Evolutionary conservation across 2,113 vertebrate genomes (phyloP).

Genomic region (Donacobius atricapilla): DNA sequence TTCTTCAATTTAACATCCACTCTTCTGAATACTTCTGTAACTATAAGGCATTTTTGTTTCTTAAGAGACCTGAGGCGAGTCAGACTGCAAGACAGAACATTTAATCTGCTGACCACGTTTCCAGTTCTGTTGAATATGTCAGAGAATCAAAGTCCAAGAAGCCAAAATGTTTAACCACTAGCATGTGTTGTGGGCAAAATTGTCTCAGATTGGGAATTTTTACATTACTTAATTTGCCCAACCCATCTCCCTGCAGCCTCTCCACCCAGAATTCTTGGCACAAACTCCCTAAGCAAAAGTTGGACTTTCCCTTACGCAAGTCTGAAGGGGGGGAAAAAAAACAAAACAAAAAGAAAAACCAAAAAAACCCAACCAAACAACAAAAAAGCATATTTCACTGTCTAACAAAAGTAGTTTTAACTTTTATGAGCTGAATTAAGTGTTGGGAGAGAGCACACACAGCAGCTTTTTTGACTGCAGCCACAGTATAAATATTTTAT

Average conservation of each 20-base stretch:
- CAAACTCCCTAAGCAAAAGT: fast-evolving
- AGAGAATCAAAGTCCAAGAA: background rate
- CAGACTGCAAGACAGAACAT: background rate
- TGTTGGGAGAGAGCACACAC: fast-evolving
- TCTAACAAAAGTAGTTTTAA: background rate
- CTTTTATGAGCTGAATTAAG: background rate
- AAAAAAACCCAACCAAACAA: too few species aligned
- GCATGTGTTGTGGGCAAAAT: fast-evolving
- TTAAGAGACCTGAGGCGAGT: background rate
- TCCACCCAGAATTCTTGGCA: background rate
- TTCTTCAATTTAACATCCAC: background rate
- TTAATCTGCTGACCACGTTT: background rate
- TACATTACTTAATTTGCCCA: background rate
- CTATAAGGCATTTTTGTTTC: background rate
- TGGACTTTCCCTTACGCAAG: background rate
- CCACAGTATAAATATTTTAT: background rate
- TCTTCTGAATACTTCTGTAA: background rate
- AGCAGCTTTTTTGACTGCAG: background rate
- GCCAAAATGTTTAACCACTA: background rate
- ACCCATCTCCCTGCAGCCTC: background rate
- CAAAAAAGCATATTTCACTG: background rate
- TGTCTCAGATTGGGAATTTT: background rate
- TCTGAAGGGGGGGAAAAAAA: background rate
- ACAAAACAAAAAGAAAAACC: too few species aligned
- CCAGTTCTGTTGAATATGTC: background rate